Percentiles rank a stretch among this genome's conserved stretches.
Evolutionary conservation across 2,797 vertebrate species (phyloP).

Genomic region (Xenentodon cancila): DNA sequence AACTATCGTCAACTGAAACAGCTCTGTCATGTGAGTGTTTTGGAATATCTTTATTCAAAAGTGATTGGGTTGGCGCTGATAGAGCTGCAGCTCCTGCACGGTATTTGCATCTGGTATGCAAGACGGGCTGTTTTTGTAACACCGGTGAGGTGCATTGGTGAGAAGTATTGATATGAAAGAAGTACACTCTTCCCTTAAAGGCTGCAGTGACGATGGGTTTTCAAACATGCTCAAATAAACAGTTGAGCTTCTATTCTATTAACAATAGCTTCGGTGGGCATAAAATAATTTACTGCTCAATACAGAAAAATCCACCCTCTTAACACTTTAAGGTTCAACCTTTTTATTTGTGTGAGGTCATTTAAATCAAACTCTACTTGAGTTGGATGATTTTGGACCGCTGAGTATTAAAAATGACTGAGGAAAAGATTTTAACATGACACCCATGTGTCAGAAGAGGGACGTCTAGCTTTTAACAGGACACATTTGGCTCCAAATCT

Average conservation of each 20-base stretch:
- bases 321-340: neutral
- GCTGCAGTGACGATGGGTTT: conserved; percentile 5
- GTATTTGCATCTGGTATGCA: conserved; percentile 9
- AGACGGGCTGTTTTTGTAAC: conserved; percentile 3
- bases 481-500: conserved; percentile 35
- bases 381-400: conserved; percentile 1
- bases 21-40: conserved; percentile 18
- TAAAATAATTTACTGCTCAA: neutral
- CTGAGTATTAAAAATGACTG: conserved; percentile 5
- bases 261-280: neutral
- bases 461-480: conserved; percentile 12
- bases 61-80: conserved; percentile 21
- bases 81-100: neutral
- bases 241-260: neutral
- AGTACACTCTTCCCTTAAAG: neutral
- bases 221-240: conserved; percentile 15
- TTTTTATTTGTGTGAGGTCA: neutral
- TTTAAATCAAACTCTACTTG: conserved; percentile 5
- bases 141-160: conserved; percentile 1
- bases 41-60: conserved; percentile 21
- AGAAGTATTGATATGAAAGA: conserved; percentile 5
- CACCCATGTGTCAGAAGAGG: conserved; percentile 1
- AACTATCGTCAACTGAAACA: conserved; percentile 10
- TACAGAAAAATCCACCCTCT: neutral
- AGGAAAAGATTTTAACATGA: conserved; percentile 2